Base-by-base conservation (phyloP, 1,140 invertebrate genomes). In the Drosophila nasuta region DNA sequence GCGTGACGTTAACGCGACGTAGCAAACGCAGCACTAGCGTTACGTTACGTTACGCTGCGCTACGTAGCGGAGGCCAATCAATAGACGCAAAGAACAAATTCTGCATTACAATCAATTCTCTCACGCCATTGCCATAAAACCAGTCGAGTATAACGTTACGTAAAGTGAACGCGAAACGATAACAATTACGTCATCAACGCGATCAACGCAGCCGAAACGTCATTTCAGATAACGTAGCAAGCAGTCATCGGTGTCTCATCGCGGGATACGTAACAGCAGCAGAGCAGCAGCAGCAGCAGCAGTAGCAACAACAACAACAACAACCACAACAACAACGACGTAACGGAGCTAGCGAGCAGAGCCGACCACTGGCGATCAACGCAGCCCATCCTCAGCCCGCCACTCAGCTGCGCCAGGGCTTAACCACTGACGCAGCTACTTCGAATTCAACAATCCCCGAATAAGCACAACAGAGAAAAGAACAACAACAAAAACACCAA, bases 341-440 rank as follows among this genome's bases (percentile, higher is more conserved):
- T 83, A 89, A 89, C 85, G 85, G 83, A 88, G 83, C 83, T 87
- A 88, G 73, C 67, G 58, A 57, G 71, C 73, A 88, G 43, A 66
- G 83, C 85, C 83, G 81, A 88, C 83, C 83, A 88, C 83, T 88
- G 77, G 81, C 85, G 81, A 88, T 88, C 85, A 88, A 88, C 83
- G 83, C 85, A 88, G 83, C 83, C 71, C 83, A 88, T 88, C 83
- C 83, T 88, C 83, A 74, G 83, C 83, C 83, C 83, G 83, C 83
- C 83, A 88, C 85, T 83, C 85, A 88, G 48, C 68, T 88, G 77
- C 83, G 83, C 85, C 83, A 89, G 83, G 64, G 17, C 33, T 7
- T 48, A 54, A 30, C 28, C 64, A 63, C 81, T 89, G 83, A 88
- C 83, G 83, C 83, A 88, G 85, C 74, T 68, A 46, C 72, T 69